Evolutionary conservation across 2,113 vertebrate genomes (phyloP).

Genomic region (Dolichallabes microphthalmus): DNA sequence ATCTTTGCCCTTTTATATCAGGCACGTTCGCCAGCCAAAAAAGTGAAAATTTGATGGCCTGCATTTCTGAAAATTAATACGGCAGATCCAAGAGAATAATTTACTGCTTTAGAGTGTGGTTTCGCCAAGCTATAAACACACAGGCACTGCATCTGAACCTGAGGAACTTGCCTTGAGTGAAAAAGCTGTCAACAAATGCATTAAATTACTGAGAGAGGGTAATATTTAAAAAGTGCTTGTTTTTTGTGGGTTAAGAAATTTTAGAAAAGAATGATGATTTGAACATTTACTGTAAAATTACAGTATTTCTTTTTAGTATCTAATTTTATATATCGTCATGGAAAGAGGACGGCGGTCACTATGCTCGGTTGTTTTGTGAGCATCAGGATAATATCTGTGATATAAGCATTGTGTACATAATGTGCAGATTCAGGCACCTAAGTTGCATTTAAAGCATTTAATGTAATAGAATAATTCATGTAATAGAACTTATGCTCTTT

Average conservation of each 20-base stretch:
- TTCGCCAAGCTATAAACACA: slow-evolving; percentile 34
- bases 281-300: neutral
- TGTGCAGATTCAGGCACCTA: neutral
- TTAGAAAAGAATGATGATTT: neutral
- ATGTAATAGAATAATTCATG: too few species aligned
- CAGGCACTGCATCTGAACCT: neutral
- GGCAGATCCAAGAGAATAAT: slow-evolving; percentile 39
- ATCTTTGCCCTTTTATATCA: neutral
- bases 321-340: neutral
- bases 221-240: slow-evolving; percentile 15
- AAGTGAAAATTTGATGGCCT: neutral
- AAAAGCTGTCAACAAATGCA: neutral
- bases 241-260: neutral
- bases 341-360: neutral
- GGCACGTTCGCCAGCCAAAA: neutral
- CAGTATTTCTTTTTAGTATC: neutral
- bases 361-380: neutral
- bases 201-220: neutral
- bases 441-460: neutral
- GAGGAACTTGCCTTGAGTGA: neutral
- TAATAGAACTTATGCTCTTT: neutral
- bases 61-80: slow-evolving; percentile 39
- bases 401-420: neutral
- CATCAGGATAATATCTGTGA: neutral
- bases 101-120: slow-evolving; percentile 26